Conservation (phyloP, 2,888 invertebrate genomes). For the Abscondita cerata region DNA sequence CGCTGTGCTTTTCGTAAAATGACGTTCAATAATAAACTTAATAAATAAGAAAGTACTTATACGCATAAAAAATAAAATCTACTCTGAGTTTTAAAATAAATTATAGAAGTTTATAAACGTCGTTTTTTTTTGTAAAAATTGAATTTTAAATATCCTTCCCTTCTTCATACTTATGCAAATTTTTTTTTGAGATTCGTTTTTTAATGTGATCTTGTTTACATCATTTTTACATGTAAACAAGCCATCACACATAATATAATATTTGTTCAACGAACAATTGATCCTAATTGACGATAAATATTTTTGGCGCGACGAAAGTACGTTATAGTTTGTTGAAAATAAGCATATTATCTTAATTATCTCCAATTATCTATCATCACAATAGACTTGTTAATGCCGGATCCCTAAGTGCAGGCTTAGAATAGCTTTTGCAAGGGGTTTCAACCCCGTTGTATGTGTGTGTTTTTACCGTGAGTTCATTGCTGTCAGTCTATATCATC, state of each 20-base stretch:
- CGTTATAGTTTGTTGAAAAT: constrained; percentile 17
- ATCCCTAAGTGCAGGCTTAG: constrained; percentile 15
- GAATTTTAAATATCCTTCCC: too few relatives aligned
- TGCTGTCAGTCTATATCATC: constrained; percentile 44
- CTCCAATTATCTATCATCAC: constrained; percentile 41
- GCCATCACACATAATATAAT: background rate
- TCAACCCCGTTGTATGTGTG: constrained; percentile 28
- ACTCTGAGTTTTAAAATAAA: too few relatives aligned
- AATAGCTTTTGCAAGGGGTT: constrained; percentile 29
- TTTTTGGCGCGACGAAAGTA: constrained; percentile 12
- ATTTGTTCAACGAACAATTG: background rate
- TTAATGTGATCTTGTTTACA: too few relatives aligned
- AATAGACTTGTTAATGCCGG: constrained; percentile 40
- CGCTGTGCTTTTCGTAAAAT: too few relatives aligned
- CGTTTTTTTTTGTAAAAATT: too few relatives aligned
- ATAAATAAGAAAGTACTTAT: too few relatives aligned
- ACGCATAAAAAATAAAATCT: too few relatives aligned
- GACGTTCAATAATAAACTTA: too few relatives aligned
- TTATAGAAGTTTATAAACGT: too few relatives aligned
- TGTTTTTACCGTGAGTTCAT: constrained; percentile 36
- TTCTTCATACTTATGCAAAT: too few relatives aligned
- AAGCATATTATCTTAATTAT: constrained; percentile 36
- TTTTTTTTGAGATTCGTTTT: too few relatives aligned
- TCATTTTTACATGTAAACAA: too few relatives aligned
- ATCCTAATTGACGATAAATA: constrained; percentile 9